Conservation (phyloP, 2,797 vertebrate species). For the Scleropages formosus region DNA sequence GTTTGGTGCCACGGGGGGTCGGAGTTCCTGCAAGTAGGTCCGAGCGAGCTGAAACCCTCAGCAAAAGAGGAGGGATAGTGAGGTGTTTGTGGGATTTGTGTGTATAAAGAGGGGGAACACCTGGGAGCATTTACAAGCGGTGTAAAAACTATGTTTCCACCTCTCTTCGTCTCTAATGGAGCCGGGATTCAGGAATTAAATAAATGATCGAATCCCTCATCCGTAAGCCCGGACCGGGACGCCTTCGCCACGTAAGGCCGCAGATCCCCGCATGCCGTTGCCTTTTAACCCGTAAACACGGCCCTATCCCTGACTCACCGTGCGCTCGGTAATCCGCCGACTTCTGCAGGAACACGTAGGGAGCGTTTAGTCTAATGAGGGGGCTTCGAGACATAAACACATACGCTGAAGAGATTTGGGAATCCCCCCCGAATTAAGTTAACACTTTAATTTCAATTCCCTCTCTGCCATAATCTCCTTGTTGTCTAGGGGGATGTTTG, state of each 20-base stretch:
- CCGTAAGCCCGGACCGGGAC: too few species aligned
- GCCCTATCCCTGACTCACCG: slow-evolving; percentile 42
- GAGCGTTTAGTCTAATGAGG: background rate
- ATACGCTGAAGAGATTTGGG: slow-evolving; percentile 14
- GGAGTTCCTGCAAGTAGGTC: too few species aligned
- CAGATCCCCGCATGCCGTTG: slow-evolving; percentile 38
- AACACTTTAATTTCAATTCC: slow-evolving; percentile 34
- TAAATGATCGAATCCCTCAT: too few species aligned
- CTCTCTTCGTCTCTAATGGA: too few species aligned
- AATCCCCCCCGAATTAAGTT: slow-evolving; percentile 30
- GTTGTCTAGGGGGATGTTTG: slow-evolving; percentile 19
- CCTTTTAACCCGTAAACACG: slow-evolving; percentile 40
- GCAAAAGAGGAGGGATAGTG: too few species aligned
- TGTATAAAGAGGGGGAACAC: too few species aligned
- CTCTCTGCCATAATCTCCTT: slow-evolving; percentile 25
- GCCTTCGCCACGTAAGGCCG: slow-evolving; percentile 32
- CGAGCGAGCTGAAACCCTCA: too few species aligned
- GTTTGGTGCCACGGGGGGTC: too few species aligned
- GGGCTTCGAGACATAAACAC: slow-evolving; percentile 27
- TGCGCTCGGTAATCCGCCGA: slow-evolving; percentile 34
- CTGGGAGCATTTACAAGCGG: too few species aligned
- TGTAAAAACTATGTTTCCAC: too few species aligned
- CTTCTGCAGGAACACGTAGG: slow-evolving; percentile 5
- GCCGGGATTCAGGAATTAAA: too few species aligned
- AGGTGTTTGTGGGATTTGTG: too few species aligned